Evolutionary conservation across 2,797 vertebrate genomes (phyloP), one percentile per base, ranked within the genome.

Genomic region (Esox masquinongy): DNA sequence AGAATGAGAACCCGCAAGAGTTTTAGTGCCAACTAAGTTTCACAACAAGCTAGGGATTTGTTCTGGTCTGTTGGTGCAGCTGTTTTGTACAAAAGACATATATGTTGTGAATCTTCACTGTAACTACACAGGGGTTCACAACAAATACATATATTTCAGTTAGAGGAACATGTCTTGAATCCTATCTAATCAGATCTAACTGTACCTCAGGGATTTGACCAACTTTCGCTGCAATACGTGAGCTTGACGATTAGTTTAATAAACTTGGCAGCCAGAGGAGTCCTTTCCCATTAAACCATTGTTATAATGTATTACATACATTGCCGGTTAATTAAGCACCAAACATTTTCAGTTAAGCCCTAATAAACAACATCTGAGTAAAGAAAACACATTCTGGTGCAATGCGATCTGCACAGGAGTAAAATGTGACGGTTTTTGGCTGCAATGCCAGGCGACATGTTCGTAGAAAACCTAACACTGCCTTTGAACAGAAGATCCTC

Each of bases 131-230:
- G 36, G 86, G 85, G 86, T 87, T 88, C 79, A 77, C 78, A 14
- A 15, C 53, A 86, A 85, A 90, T 86, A 75, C 84, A 76, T 69
- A 79, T 0, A 47, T 76, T 75, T 83, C 77, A 88, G 86, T 88
- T 88, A 86, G 69, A 29, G 77, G 77, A 75, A 84, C 80, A 80
- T 74, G 12, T 17, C 17, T n/a, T 26, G n/a, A 34, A 67, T 69
- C 26, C 49, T 76, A 80, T 86, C 91, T 87, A 91, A 90, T 90
- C 88, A 90, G 86, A 78, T 85, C 81, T 75, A 5, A 80, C 79
- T 74, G 77, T 74, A 78, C 82, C 82, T 77, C 61, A 75, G 79
- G 87, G 86, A 86, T 83, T 74, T 73, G 73, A 50, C 69, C 53
- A 83, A 80, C 87, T 87, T 87, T 83, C 77, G 81, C 83, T 79